These are phyloP conservation scores for Galerucella pusilla DNA, from an alignment of 2,888 invertebrate genomes.

Conservation along the genomic window DNA sequence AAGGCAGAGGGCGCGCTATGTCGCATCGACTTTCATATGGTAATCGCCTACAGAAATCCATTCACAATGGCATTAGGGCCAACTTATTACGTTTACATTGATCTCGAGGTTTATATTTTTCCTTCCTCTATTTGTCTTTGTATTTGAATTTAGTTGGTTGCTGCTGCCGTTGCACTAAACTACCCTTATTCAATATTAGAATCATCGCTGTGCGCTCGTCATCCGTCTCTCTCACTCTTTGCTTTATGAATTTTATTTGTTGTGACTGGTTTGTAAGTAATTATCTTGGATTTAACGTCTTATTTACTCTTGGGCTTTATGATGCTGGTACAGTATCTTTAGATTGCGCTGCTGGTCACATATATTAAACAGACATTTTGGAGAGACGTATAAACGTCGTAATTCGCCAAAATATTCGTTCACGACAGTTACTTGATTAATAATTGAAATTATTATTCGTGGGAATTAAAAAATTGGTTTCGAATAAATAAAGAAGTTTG, in stretches of 20 bases:
- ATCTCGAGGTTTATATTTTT: slow-evolving; percentile 67
- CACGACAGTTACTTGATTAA: background rate
- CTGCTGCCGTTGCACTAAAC: slow-evolving; percentile 51
- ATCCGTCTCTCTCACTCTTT: slow-evolving; percentile 27
- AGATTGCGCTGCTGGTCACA: slow-evolving; percentile 15
- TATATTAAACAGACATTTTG: slow-evolving; percentile 30
- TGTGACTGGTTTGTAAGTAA: slow-evolving; percentile 52
- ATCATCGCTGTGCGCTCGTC: slow-evolving; percentile 34
- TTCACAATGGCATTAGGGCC: slow-evolving; percentile 66
- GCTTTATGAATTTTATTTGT: slow-evolving; percentile 50
- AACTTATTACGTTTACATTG: slow-evolving; percentile 67
- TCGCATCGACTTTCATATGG: slow-evolving; percentile 64
- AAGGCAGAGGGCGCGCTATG: slow-evolving; percentile 57
- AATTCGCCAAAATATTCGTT: slow-evolving; percentile 2
- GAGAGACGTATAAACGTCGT: background rate
- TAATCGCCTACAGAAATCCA: slow-evolving; percentile 66
- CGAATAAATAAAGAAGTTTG: too few relatives aligned
- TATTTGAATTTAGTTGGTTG: slow-evolving; percentile 65
- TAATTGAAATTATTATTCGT: background rate
- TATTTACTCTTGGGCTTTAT: slow-evolving; percentile 33
- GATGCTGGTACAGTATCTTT: background rate
- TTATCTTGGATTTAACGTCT: slow-evolving; percentile 49
- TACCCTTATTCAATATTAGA: slow-evolving; percentile 44
- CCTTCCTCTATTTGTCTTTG: slow-evolving; percentile 65
- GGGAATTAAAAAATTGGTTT: background rate